Evolutionary conservation across 2,113 vertebrate species (phyloP).

Genomic region (Microcebus jonahi): DNA sequence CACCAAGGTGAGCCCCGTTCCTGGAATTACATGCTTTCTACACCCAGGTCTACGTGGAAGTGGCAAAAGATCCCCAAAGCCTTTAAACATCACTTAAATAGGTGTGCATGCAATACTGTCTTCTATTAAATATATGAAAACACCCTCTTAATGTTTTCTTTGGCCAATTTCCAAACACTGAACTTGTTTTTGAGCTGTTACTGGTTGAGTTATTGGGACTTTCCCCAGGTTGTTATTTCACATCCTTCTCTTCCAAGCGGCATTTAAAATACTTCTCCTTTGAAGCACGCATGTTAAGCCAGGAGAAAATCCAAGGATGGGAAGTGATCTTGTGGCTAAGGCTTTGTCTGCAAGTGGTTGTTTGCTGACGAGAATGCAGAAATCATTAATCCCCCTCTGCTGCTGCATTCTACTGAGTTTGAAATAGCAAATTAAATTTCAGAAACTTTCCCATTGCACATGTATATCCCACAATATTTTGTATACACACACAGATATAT

Average conservation of each 20-base stretch:
- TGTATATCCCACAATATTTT: not conserved
- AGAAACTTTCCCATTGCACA: not conserved
- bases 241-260: constrained; percentile 25
- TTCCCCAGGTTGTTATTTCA: constrained; percentile 32
- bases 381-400: not conserved
- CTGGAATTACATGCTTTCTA: not conserved
- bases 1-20: too few relatives aligned
- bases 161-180: not conserved
- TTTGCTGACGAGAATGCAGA: not conserved
- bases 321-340: not conserved
- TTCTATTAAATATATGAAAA: not conserved
- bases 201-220: not conserved
- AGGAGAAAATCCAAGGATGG: not conserved
- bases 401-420: not conserved
- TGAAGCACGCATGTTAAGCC: not conserved
- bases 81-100: not conserved
- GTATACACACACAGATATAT: fast-evolving
- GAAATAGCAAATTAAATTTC: constrained; percentile 33
- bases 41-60: not conserved
- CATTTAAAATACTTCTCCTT: constrained; percentile 44
- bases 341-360: not conserved
- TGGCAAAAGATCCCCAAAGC: not conserved
- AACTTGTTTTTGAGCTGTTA: constrained; percentile 3
- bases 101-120: not conserved
- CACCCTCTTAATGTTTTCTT: not conserved